Conservation (phyloP, 2,888 invertebrate species). For the Erebia aethiops region DNA sequence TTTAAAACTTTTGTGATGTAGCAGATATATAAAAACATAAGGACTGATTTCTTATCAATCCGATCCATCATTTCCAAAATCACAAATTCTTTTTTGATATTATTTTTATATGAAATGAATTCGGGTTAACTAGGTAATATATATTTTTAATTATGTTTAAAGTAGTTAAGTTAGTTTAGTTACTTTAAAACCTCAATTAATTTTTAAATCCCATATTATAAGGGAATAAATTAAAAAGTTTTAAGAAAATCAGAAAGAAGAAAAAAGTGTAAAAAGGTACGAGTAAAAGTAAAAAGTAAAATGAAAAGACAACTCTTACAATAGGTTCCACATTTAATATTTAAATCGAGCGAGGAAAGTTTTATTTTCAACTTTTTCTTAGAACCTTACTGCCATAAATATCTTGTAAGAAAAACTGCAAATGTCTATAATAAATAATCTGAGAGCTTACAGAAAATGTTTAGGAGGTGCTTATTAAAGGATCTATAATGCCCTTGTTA, state of each 20-base stretch:
- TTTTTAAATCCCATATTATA: too few species aligned
- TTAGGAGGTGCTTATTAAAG: not conserved
- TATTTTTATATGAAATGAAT: too few species aligned
- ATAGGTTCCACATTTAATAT: constrained; percentile 2
- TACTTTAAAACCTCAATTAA: too few species aligned
- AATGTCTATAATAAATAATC: not conserved
- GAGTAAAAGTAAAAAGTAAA: not conserved
- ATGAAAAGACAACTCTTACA: not conserved
- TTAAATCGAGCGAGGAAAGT: not conserved
- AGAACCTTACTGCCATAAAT: not conserved
- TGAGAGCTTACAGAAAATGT: not conserved
- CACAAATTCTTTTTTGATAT: too few species aligned
- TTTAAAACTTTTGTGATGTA: too few species aligned
- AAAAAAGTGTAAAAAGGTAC: not conserved
- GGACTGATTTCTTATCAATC: too few species aligned
- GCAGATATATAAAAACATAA: too few species aligned
- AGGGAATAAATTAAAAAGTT: not conserved
- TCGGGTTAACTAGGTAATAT: too few species aligned
- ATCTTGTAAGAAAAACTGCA: not conserved
- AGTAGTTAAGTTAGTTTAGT: too few species aligned
- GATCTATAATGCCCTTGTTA: not conserved
- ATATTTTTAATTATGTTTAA: too few species aligned
- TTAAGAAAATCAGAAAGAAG: not conserved
- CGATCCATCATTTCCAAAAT: too few species aligned
- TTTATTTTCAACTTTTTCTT: not conserved